These are phyloP conservation scores for Papilio xuthus DNA, from an alignment of 1,140 invertebrate species.

Conservation along the genomic window DNA sequence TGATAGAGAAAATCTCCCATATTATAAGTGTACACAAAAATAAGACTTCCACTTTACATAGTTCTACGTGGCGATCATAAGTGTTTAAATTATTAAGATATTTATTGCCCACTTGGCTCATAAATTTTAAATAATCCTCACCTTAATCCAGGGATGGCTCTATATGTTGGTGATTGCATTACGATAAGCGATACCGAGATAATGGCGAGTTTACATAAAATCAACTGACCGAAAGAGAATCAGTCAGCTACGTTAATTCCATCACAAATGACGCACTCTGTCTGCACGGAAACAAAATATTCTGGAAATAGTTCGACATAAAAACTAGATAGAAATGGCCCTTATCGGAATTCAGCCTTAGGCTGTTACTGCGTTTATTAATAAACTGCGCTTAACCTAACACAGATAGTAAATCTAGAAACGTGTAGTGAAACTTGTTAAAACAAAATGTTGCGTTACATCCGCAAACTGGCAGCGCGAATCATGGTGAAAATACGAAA, in stretches of 20 bases:
- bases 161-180: conserved; percentile 40
- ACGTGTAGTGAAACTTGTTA: not conserved
- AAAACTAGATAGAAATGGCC: conserved; percentile 44
- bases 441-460: conserved; percentile 52
- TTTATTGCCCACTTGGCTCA: conserved; percentile 36
- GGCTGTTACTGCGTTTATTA: conserved; percentile 26
- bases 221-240: conserved; percentile 36
- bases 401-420: conserved; percentile 12
- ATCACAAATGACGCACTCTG: conserved; percentile 7
- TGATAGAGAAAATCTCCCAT: not conserved
- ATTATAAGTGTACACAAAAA: not conserved
- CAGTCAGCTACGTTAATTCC: conserved; percentile 42
- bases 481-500: conserved; percentile 61
- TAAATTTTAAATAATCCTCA: conserved; percentile 46
- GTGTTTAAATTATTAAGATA: conserved; percentile 25
- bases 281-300: not conserved
- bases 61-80: not conserved
- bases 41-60: conserved; percentile 1
- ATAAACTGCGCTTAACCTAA: conserved; percentile 3
- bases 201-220: conserved; percentile 44
- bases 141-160: conserved; percentile 49
- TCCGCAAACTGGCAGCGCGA: conserved; percentile 56
- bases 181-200: conserved; percentile 49
- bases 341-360: conserved; percentile 46
- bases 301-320: conserved; percentile 38